Conservation (phyloP, 2,113 vertebrate species). For the Lepidothrix coronata region DNA sequence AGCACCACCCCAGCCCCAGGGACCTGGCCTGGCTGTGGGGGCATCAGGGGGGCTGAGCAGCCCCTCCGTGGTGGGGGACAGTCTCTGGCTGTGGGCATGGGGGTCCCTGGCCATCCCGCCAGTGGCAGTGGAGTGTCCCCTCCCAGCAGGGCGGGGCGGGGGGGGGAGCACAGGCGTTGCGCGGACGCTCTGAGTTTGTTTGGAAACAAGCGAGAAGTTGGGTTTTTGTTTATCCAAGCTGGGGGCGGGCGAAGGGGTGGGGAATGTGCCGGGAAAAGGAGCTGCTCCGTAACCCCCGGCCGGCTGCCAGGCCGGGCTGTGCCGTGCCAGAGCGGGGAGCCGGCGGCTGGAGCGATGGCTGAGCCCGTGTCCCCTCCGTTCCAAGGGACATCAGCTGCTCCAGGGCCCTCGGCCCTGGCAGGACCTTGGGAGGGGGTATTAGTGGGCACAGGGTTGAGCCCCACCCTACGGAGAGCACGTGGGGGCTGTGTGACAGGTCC, state of each 20-base stretch:
- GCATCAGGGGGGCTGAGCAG: not conserved
- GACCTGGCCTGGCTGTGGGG: not conserved
- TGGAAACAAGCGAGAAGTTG: not conserved
- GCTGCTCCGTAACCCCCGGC: not conserved
- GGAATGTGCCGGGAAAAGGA: not conserved
- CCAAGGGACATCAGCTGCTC: not conserved
- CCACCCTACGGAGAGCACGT: rapidly evolving
- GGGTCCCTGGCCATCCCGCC: rapidly evolving
- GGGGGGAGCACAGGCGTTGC: rapidly evolving
- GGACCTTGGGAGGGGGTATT: too few relatives aligned
- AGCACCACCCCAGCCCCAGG: not conserved
- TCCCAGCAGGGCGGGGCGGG: not conserved
- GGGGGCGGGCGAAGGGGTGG: not conserved
- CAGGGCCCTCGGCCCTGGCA: rapidly evolving
- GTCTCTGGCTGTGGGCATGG: too few relatives aligned
- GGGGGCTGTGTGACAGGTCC: not conserved
- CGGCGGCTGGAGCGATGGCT: not conserved
- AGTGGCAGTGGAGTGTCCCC: rapidly evolving
- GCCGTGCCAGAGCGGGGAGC: not conserved
- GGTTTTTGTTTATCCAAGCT: not conserved
- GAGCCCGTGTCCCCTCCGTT: not conserved
- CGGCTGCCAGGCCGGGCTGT: not conserved
- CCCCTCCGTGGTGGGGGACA: not conserved
- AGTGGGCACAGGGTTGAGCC: not conserved
- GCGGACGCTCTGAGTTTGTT: not conserved